A percentile compares a stretch with the other conserved stretches of the same genome.
Evolutionary conservation across 1,140 invertebrate genomes (phyloP).

Genomic region (Melanaphis sacchari): DNA sequence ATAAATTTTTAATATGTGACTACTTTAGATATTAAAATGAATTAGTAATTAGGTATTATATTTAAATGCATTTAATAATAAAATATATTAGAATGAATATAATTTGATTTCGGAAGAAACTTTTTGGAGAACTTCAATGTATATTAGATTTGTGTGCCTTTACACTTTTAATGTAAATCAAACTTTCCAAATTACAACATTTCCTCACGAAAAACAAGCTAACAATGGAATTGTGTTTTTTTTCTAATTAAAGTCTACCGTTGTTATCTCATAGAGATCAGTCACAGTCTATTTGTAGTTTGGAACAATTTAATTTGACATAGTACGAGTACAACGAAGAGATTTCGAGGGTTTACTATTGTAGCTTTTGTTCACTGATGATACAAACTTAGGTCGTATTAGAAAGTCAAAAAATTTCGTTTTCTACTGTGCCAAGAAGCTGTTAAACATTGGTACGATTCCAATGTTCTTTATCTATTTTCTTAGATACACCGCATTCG

Average conservation of each 20-base stretch:
- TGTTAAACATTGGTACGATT: not conserved
- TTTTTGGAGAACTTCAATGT: not conserved
- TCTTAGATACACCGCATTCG: not conserved
- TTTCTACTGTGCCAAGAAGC: not conserved
- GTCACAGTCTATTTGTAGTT: constrained; percentile 45
- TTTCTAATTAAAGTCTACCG: constrained; percentile 27
- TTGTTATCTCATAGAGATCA: constrained; percentile 33
- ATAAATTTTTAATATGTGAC: not conserved
- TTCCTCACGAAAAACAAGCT: not conserved
- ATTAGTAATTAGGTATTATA: not conserved
- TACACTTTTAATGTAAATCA: constrained; percentile 18
- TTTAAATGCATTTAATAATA: not conserved
- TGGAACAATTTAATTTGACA: constrained; percentile 43
- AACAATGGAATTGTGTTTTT: constrained; percentile 36
- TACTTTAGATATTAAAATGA: not conserved
- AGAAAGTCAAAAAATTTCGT: constrained; percentile 25
- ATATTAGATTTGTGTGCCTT: not conserved
- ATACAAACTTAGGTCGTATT: constrained; percentile 23
- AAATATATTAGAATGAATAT: not conserved
- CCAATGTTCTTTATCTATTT: not conserved
- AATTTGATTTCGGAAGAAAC: not conserved
- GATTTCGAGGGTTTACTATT: constrained; percentile 17
- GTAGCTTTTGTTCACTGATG: constrained; percentile 11
- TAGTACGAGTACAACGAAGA: not conserved
- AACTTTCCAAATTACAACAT: constrained; percentile 26